A percentile compares a stretch with the other conserved stretches of the same genome.
These are phyloP conservation scores for Synergus umbraculus DNA, from an alignment of 2,888 invertebrate genomes.

Conservation along the genomic window DNA sequence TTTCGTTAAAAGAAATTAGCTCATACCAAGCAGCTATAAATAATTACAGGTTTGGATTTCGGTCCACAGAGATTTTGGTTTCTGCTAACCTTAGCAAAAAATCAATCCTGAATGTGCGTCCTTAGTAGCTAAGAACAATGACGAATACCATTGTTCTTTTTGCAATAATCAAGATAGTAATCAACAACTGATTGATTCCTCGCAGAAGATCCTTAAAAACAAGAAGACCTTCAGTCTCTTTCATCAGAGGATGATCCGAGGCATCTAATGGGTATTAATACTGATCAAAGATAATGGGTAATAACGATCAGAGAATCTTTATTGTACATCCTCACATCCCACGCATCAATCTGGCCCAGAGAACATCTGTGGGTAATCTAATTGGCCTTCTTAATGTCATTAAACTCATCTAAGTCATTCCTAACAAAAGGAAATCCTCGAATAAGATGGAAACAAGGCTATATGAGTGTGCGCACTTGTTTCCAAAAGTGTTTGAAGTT, in stretches of 20 bases:
- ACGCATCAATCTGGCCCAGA: slow-evolving; percentile 36
- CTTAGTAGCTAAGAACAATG: slow-evolving; percentile 2
- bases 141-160: slow-evolving; percentile 23
- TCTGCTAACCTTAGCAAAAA: not conserved
- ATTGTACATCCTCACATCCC: slow-evolving; percentile 23
- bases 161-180: slow-evolving; percentile 25
- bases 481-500: slow-evolving; percentile 37
- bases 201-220: slow-evolving; percentile 14
- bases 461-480: slow-evolving; percentile 35
- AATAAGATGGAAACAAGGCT: slow-evolving; percentile 27
- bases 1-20: no score
- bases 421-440: slow-evolving; percentile 20
- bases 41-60: no score
- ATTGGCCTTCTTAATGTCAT: slow-evolving; percentile 22
- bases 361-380: slow-evolving; percentile 17
- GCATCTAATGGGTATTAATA: slow-evolving; percentile 30
- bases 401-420: slow-evolving; percentile 12
- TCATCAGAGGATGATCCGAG: slow-evolving; percentile 32
- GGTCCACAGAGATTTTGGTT: not conserved
- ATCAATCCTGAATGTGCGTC: not conserved
- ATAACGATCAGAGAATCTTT: slow-evolving; percentile 35
- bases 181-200: slow-evolving; percentile 26
- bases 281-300: slow-evolving; percentile 35
- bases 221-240: slow-evolving; percentile 32
- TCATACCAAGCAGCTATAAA: no score